phyloP scores from a whole-genome alignment of 1,140 invertebrate genomes.

The Drosophila takahashii region DNA sequence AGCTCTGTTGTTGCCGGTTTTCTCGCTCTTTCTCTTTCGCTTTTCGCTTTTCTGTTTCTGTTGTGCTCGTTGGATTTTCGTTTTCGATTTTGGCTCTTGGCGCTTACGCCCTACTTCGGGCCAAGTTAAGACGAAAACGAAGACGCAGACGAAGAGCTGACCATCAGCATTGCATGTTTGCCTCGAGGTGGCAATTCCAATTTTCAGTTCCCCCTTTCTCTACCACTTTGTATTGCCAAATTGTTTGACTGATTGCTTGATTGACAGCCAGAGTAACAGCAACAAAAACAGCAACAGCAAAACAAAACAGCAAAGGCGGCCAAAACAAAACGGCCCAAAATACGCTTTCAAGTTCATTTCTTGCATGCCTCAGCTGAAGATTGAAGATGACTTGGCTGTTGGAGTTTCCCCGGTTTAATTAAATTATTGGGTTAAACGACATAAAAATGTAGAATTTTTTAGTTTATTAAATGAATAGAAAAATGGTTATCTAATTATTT shows the following conservation, averaged over 20 bases:
- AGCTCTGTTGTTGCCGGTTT: conserved; percentile 29
- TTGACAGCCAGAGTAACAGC: conserved; percentile 7
- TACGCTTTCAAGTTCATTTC: conserved; percentile 43
- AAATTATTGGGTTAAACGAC: no score
- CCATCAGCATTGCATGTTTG: conserved; percentile 46
- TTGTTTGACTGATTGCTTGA: conserved; percentile 31
- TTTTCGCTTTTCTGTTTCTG: conserved; percentile 14
- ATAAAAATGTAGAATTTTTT: background rate
- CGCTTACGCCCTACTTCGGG: conserved; percentile 58
- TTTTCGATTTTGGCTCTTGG: conserved; percentile 17
- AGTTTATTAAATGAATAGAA: background rate
- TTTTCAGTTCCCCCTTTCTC: conserved; percentile 6
- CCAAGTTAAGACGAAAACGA: conserved; percentile 21
- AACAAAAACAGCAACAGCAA: background rate
- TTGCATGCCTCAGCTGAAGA: conserved; percentile 31
- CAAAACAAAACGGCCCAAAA: conserved; percentile 38
- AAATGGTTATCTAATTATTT: no score
- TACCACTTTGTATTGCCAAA: conserved; percentile 35
- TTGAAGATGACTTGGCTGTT: conserved; percentile 28
- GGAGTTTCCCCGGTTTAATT: conserved; percentile 13
- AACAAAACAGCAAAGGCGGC: conserved; percentile 8
- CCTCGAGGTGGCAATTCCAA: conserved; percentile 7
- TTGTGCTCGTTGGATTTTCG: conserved; percentile 18
- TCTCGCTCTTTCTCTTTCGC: conserved; percentile 1
- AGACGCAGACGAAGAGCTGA: background rate